Percentiles rank a stretch among this genome's conserved stretches.
Evolutionary conservation across 2,888 invertebrate species (phyloP).

Genomic region (Cantharis nigra): DNA sequence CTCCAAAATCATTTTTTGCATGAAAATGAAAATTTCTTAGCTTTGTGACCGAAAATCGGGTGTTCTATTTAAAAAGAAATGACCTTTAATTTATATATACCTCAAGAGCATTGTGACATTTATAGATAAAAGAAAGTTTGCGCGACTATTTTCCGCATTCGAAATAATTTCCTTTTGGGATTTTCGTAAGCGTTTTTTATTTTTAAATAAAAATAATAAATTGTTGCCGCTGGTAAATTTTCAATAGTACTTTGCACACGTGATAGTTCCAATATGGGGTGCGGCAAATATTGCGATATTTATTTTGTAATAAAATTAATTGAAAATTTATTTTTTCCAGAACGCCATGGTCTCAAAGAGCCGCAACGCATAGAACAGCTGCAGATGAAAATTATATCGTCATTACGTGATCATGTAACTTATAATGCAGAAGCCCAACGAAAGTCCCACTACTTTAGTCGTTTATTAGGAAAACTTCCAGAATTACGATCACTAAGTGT

Average conservation of each 20-base stretch:
- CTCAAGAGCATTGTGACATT: background rate
- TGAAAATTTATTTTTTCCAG: constrained; percentile 61
- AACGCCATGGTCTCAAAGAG: constrained; percentile 90
- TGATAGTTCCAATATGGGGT: background rate
- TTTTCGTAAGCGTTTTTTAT: background rate
- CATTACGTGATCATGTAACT: constrained; percentile 94
- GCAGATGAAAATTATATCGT: constrained; percentile 95
- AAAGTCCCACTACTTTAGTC: constrained; percentile 92
- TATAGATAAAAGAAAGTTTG: background rate
- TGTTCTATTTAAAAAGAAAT: background rate
- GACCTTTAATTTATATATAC: background rate
- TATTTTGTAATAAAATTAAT: background rate
- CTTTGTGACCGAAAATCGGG: too few species aligned
- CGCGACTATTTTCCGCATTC: background rate
- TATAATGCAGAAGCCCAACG: constrained; percentile 86
- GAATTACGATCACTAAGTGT: constrained; percentile 91
- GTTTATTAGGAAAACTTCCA: constrained; percentile 88
- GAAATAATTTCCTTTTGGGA: background rate
- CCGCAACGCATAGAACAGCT: constrained; percentile 91
- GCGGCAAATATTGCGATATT: background rate
- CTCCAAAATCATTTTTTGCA: too few species aligned
- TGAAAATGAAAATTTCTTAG: too few species aligned
- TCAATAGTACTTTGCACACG: background rate
- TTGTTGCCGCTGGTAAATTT: too few species aligned
- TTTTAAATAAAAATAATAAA: background rate